Evolutionary conservation across 2,113 vertebrate genomes (phyloP).

Genomic region (Puntigrus tetrazona): DNA sequence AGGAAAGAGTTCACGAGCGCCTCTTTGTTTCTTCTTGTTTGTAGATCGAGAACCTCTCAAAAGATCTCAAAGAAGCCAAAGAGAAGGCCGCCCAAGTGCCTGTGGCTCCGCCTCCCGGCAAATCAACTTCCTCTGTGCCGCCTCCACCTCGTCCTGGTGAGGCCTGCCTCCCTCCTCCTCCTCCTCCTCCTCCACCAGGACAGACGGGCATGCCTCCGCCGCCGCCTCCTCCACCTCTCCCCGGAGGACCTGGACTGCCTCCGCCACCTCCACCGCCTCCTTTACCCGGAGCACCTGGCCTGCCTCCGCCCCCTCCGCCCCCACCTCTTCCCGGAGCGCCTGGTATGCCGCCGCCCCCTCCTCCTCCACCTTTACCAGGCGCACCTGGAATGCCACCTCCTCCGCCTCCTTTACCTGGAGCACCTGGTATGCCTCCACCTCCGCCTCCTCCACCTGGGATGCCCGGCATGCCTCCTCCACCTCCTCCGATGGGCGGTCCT

Average conservation of each 20-base stretch:
- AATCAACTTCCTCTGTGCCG: not conserved
- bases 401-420: slow-evolving; percentile 60
- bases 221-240: slow-evolving; percentile 39
- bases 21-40: slow-evolving; percentile 29
- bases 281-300: slow-evolving; percentile 1
- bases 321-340: slow-evolving; percentile 42
- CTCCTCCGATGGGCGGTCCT: slow-evolving; percentile 66
- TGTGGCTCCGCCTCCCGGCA: slow-evolving; percentile 54
- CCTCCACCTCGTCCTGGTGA: slow-evolving; percentile 11
- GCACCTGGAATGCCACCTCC: slow-evolving; percentile 49
- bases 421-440: slow-evolving; percentile 52
- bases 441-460: slow-evolving; percentile 59
- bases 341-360: slow-evolving; percentile 42
- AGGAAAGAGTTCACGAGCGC: too few species aligned
- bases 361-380: slow-evolving; percentile 47
- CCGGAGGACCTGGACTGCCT: slow-evolving; percentile 4
- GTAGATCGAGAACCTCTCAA: slow-evolving; percentile 79
- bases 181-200: slow-evolving; percentile 61
- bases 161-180: slow-evolving; percentile 49
- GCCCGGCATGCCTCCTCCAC: slow-evolving; percentile 52
- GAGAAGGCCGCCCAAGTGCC: slow-evolving; percentile 74
- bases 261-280: not conserved
- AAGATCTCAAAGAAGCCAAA: slow-evolving; percentile 81
- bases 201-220: slow-evolving; percentile 29
- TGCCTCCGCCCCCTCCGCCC: slow-evolving; percentile 41